These are phyloP conservation scores for Halisarca cf. caerulea DNA, from an alignment of 37 sponge, comb jelly and placozoan genomes.

Conservation along the genomic window DNA sequence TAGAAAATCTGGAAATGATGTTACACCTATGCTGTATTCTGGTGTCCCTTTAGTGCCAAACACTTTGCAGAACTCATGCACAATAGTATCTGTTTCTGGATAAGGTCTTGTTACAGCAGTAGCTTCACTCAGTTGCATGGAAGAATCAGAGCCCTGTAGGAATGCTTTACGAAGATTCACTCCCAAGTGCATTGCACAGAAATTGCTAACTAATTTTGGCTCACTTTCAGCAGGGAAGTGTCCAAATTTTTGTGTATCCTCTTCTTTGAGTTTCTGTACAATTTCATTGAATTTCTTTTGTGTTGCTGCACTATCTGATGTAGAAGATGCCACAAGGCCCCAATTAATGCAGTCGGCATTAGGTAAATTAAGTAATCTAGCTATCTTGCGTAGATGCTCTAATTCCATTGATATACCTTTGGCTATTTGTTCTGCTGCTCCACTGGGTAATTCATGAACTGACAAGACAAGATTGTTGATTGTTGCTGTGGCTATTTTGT, in stretches of 20 bases:
- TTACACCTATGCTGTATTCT: slow-evolving; percentile 43
- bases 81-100: slow-evolving; percentile 12
- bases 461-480: background rate
- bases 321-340: slow-evolving; percentile 46
- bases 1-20: slow-evolving; percentile 43
- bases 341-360: slow-evolving; percentile 59
- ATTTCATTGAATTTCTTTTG: slow-evolving; percentile 55
- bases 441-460: slow-evolving; percentile 37
- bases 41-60: slow-evolving; percentile 42
- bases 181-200: slow-evolving; percentile 54
- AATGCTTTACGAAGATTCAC: slow-evolving; percentile 49
- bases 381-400: slow-evolving; percentile 32
- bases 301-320: slow-evolving; percentile 55
- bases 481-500: background rate
- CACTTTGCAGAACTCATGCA: slow-evolving; percentile 57
- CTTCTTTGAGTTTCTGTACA: slow-evolving; percentile 32
- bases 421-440: slow-evolving; percentile 18
- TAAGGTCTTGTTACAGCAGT: background rate
- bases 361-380: slow-evolving; percentile 29
- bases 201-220: slow-evolving; percentile 32
- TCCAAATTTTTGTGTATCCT: slow-evolving; percentile 41
- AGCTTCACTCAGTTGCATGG: background rate
- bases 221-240: background rate
- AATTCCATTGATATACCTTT: slow-evolving; percentile 43
- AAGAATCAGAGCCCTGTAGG: slow-evolving; percentile 13